Evolutionary conservation across 2,888 invertebrate species (phyloP), one percentile per base, ranked within the genome.

Genomic region (Microdon myrmicae): DNA sequence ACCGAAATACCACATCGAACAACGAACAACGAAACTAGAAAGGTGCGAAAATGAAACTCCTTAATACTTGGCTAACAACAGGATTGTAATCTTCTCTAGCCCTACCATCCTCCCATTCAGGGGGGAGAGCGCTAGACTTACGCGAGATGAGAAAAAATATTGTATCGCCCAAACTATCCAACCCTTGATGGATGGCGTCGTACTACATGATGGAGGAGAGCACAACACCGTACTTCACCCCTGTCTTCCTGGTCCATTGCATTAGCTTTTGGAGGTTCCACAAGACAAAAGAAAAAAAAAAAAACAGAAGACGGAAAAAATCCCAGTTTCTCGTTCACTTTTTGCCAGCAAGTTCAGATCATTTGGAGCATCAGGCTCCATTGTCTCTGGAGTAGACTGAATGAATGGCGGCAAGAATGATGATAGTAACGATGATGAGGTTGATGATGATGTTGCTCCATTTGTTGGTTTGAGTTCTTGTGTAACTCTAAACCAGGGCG

Each of bases 21-120:
- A 35, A 35, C 14, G 10, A 44, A 19, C 17, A 25, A n/a, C n/a
- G n/a, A 28, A 26, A 29, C 25, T 29, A 22, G 22, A 14, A 45
- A 64, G 56, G 56, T 51, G 58, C 53, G 43, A 58, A 53, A 51
- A 64, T 51, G 56, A 41, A 48, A 29, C 47, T 28, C 55, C 56
- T 37, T 64, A 64, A 64, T 56, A 56, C 64, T 38, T 64, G 28
- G n/a, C 56, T 31, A 37, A 64, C 56, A 56, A 58, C 56, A 64
- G 47, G 56, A 49, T 61, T 55, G 49, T 61, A 61, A 61, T 61
- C 61, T 55, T 17, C 39, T 16, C 17, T 37, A 37, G 26, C 56
- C 56, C 39, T 28, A 45, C 35, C 39, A 53, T 22, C 19, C 23
- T 43, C 17, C 22, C 28, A 23, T 23, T 10, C 12, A n/a, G n/a